Evolutionary conservation across 2,888 invertebrate species (phyloP), one percentile per base, ranked within the genome.

Genomic region (Acronicta aceris): DNA sequence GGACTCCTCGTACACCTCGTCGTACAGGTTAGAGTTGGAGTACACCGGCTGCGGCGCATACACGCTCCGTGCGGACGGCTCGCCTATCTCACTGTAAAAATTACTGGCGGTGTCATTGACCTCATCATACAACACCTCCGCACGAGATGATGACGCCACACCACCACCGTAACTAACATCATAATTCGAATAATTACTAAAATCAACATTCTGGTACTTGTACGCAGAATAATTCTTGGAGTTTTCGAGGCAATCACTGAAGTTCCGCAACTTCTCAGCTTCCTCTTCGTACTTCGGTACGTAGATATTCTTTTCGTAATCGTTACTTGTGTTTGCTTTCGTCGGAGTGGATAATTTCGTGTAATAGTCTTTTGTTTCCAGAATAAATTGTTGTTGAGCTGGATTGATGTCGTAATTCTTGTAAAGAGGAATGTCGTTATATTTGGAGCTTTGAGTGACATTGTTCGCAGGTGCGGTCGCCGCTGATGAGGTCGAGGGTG

Each of bases 261-360:
- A 94, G 58, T 90, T 91, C 52, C 78, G 80, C 67, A 94, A 74
- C 65, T 94, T 94, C 55, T 90, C 92, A 0, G 79, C 86, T 46
- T 89, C 89, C 7, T 91, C 90, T 25, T 92, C 93, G 49, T 84
- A 81, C 56, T 91, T 89, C 0, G 94, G 94, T 6, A 89, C 84
- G 78, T 93, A 94, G 2, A 93, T 94, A 56, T 94, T 94, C 69
- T 94, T 94, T 56, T 91, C 90, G 82, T 94, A 94, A 68, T 88
- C 85, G 41, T 86, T 90, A 25, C 73, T 81, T 2, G 83, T 74
- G 48, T 81, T 84, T 0, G 81, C 76, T 27, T 79, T 86, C 0
- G 85, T 62, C 1, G 91, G 87, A 6, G 90, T 90, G 1, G 94
- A 93, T 5, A 88, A 77, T 68, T 94, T 94, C 0, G 90, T 91